Percentiles rank a stretch among this genome's conserved stretches.
Conservation (phyloP, 2,113 vertebrate genomes). For the Paramisgurnus dabryanus region DNA sequence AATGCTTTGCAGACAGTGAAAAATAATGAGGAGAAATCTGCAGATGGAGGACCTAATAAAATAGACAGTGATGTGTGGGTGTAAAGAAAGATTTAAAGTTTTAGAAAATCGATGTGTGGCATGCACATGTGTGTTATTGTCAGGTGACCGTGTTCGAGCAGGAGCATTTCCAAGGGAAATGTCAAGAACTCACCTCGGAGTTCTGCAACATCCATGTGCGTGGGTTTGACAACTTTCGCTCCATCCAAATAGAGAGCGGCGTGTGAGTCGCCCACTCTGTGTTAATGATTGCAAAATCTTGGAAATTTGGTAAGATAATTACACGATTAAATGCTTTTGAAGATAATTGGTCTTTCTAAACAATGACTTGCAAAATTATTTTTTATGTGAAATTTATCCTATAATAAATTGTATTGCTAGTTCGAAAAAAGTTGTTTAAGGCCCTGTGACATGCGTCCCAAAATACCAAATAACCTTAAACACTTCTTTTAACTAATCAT, state of each 20-base stretch:
- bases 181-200: constrained; percentile 66
- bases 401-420: no score
- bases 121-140: background rate
- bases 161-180: constrained; percentile 70
- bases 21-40: background rate
- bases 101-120: background rate
- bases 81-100: background rate
- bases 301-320: background rate
- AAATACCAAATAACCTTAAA: no score
- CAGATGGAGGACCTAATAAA: background rate
- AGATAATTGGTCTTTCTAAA: background rate
- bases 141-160: constrained; percentile 70
- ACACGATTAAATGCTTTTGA: background rate
- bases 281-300: constrained; percentile 35
- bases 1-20: background rate
- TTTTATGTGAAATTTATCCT: no score
- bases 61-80: background rate
- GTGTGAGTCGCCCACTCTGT: constrained; percentile 67
- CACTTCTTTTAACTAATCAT: no score
- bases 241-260: constrained; percentile 71
- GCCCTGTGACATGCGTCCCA: no score
- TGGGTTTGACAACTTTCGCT: constrained; percentile 71
- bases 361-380: no score
- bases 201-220: constrained; percentile 71
- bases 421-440: no score